Percentiles rank a stretch among this genome's conserved stretches.
phyloP scores from a whole-genome alignment of 2,113 vertebrate genomes.

The Balaenoptera acutorostrata region DNA sequence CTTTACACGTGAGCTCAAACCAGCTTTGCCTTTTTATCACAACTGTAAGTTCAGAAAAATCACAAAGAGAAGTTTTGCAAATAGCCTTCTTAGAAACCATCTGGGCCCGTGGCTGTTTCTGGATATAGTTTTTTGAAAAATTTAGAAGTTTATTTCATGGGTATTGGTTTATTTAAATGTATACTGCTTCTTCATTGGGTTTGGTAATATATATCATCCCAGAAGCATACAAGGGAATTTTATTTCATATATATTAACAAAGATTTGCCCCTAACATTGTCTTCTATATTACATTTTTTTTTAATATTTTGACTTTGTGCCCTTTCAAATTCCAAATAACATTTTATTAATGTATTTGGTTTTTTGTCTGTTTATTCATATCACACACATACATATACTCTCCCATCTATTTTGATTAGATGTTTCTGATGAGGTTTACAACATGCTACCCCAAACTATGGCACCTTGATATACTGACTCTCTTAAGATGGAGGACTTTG shows the following conservation, averaged over 20 bases:
- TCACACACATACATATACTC: background rate
- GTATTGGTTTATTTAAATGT: background rate
- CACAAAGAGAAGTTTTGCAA: background rate
- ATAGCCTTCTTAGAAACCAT: background rate
- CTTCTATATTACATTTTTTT: background rate
- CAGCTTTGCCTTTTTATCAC: conserved; percentile 35
- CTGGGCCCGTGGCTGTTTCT: background rate
- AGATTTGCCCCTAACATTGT: background rate
- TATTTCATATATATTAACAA: background rate
- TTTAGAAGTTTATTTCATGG: background rate
- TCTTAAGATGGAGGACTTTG: background rate
- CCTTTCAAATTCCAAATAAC: background rate
- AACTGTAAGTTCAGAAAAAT: background rate
- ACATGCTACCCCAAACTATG: background rate
- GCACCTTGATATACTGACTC: background rate
- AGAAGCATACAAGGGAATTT: background rate
- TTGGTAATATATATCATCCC: background rate
- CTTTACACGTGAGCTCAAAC: background rate
- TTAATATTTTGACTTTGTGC: background rate
- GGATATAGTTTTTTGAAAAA: background rate
- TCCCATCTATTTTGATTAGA: background rate
- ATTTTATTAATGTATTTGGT: background rate
- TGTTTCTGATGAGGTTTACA: background rate
- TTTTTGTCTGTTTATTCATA: background rate
- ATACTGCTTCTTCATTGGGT: background rate